A percentile compares a stretch with the other conserved stretches of the same genome.
Conservation (phyloP, 2,888 invertebrate genomes). For the Cecidostiba fungosa region DNA sequence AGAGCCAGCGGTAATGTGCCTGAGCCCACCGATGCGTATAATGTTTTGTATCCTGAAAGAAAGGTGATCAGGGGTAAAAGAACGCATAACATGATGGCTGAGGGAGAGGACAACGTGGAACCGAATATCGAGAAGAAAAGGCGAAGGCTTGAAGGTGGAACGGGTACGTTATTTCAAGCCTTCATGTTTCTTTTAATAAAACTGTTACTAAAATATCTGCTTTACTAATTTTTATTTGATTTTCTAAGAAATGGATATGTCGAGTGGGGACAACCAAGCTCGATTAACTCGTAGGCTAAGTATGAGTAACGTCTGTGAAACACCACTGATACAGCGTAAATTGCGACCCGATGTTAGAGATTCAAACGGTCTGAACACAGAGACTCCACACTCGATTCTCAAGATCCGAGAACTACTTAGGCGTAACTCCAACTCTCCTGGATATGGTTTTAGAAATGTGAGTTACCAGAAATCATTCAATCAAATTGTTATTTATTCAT, state of each 20-base stretch:
- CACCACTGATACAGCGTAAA: constrained; percentile 75
- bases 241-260: constrained; percentile 36
- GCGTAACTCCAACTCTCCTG: constrained; percentile 71
- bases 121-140: constrained; percentile 62
- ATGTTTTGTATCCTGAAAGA: constrained; percentile 71
- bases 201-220: neutral
- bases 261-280: constrained; percentile 54
- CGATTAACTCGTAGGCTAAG: constrained; percentile 54
- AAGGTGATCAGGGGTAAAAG: constrained; percentile 69
- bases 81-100: constrained; percentile 68
- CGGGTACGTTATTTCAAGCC: constrained; percentile 12
- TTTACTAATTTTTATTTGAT: neutral
- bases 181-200: neutral
- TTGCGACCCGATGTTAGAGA: constrained; percentile 59
- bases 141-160: constrained; percentile 59
- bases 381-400: constrained; percentile 77
- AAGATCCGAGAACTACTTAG: constrained; percentile 75
- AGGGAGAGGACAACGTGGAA: constrained; percentile 48
- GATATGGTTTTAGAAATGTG: constrained; percentile 26
- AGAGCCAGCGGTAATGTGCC: constrained; percentile 60
- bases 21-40: constrained; percentile 64
- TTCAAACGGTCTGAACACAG: constrained; percentile 56
- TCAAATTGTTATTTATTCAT: neutral
- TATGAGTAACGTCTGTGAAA: constrained; percentile 66
- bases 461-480: neutral